A percentile compares a stretch with the other conserved stretches of the same genome.
Conservation (phyloP, 1,140 invertebrate genomes). For the Drosophila serrata region DNA sequence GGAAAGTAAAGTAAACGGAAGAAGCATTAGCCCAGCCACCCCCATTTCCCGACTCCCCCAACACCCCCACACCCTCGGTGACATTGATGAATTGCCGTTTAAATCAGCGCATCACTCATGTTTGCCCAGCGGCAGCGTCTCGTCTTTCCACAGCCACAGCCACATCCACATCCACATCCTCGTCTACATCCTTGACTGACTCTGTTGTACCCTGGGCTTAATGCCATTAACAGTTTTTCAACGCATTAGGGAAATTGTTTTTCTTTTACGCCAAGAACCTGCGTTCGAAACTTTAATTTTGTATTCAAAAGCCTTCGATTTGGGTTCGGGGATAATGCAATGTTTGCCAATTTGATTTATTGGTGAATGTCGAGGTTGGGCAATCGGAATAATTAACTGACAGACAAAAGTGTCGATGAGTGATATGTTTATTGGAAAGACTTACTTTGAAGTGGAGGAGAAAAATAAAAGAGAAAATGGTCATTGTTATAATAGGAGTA, state of each 20-base stretch:
- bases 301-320: constrained; percentile 61
- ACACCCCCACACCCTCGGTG: constrained; percentile 27
- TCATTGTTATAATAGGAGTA: not conserved
- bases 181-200: constrained; percentile 52
- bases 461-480: not conserved
- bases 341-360: constrained; percentile 75
- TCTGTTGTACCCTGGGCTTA: constrained; percentile 56
- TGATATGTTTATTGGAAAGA: constrained; percentile 2
- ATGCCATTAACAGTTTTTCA: constrained; percentile 79
- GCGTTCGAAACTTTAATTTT: constrained; percentile 62
- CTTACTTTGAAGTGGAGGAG: not conserved
- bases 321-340: constrained; percentile 57
- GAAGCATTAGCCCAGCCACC: constrained; percentile 56
- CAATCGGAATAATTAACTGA: constrained; percentile 62
- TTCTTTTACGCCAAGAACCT: constrained; percentile 27
- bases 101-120: constrained; percentile 84
- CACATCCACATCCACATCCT: constrained; percentile 40
- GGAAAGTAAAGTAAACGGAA: constrained; percentile 44
- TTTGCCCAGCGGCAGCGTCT: constrained; percentile 69
- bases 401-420: constrained; percentile 6
- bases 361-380: constrained; percentile 17
- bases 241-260: constrained; percentile 80
- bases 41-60: constrained; percentile 9
- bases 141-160: constrained; percentile 52
- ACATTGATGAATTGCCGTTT: constrained; percentile 85